phyloP scores from a whole-genome alignment of 2,888 invertebrate genomes.

The Cremastinae sp. region DNA sequence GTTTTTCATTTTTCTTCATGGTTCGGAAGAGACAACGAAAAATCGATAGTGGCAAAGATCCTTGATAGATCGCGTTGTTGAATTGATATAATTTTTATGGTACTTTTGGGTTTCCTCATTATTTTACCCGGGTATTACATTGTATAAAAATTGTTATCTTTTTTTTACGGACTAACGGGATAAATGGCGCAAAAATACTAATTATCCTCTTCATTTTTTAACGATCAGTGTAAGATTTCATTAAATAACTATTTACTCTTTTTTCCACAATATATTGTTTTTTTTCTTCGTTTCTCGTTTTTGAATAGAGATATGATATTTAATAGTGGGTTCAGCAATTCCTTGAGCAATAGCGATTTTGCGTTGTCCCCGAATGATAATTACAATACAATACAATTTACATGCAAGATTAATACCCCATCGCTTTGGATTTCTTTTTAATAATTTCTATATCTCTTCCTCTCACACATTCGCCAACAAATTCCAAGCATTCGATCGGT shows the following conservation, averaged over 20 bases:
- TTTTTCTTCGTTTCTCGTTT: slow-evolving; percentile 23
- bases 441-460: slow-evolving; percentile 39
- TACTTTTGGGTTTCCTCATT: slow-evolving; percentile 21
- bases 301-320: slow-evolving; percentile 40
- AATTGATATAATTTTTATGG: not conserved
- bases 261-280: not conserved
- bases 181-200: slow-evolving; percentile 39
- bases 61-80: slow-evolving; percentile 1
- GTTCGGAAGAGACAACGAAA: slow-evolving; percentile 21
- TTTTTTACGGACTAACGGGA: slow-evolving; percentile 28
- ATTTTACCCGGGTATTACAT: slow-evolving; percentile 18
- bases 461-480: not conserved
- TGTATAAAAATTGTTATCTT: slow-evolving; percentile 45
- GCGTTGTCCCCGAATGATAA: slow-evolving; percentile 32
- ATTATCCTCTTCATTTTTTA: slow-evolving; percentile 9
- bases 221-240: not conserved
- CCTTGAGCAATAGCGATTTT: slow-evolving; percentile 48
- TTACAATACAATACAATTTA: slow-evolving; percentile 16
- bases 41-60: slow-evolving; percentile 19
- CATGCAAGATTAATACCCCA: not conserved
- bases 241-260: slow-evolving; percentile 4
- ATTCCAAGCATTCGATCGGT: slow-evolving; percentile 12
- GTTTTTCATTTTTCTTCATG: not conserved
- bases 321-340: slow-evolving; percentile 53
- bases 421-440: slow-evolving; percentile 5